phyloP scores from a whole-genome alignment of 2,113 vertebrate species.

The Ondatra zibethicus region DNA sequence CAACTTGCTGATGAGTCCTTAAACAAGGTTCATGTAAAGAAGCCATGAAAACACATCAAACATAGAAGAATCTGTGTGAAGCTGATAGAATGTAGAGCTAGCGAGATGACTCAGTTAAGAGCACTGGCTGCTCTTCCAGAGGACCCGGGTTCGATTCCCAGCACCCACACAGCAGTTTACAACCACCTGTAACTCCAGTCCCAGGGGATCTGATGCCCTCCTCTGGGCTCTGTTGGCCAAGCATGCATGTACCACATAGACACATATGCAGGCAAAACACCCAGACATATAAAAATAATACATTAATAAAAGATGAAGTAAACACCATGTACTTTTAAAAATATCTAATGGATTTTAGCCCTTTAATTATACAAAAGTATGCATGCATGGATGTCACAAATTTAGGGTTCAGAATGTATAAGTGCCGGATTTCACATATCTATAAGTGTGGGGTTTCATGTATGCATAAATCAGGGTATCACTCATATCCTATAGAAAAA shows the following conservation, averaged over 20 bases:
- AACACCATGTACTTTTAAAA: not conserved
- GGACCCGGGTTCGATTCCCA: not conserved
- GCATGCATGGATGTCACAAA: not conserved
- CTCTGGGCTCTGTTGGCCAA: not conserved
- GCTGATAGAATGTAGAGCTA: not conserved
- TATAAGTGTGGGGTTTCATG: not conserved
- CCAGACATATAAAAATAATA: not conserved
- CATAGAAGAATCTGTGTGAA: not conserved
- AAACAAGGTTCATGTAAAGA: not conserved
- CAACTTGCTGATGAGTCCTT: not conserved
- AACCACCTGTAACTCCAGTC: not conserved
- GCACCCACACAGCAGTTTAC: not conserved
- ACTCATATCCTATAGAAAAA: not conserved
- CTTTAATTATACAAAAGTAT: not conserved
- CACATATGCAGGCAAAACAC: not conserved
- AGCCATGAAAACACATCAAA: not conserved
- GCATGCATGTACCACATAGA: too few species aligned
- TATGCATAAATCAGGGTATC: not conserved
- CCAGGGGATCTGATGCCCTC: not conserved
- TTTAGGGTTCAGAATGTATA: not conserved
- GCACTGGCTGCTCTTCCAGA: not conserved
- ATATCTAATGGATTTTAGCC: slow-evolving; percentile 35
- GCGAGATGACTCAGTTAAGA: not conserved
- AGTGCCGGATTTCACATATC: not conserved
- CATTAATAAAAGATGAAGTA: not conserved